Conservation (phyloP, 1,140 invertebrate species). For the Mamestra configurata region DNA sequence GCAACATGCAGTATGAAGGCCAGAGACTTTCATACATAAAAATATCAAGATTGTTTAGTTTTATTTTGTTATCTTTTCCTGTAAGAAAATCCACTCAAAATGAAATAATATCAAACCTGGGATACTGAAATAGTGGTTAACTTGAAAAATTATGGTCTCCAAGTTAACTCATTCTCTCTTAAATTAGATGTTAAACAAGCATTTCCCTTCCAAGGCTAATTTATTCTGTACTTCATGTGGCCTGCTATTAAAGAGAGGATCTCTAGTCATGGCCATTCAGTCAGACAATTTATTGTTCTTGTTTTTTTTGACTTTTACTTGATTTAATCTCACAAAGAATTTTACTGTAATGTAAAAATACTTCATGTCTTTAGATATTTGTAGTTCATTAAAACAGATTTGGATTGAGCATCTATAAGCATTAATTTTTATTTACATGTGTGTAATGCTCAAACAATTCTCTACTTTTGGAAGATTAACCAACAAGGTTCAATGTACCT, state of each 20-base stretch:
- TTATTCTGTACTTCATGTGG: neutral
- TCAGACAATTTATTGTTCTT: neutral
- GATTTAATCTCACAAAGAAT: neutral
- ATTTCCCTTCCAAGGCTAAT: conserved; percentile 3
- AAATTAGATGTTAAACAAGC: conserved; percentile 14
- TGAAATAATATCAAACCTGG: too few relatives aligned
- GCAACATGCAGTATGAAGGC: conserved; percentile 14
- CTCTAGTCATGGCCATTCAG: neutral
- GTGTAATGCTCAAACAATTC: too few relatives aligned
- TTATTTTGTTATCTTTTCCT: neutral
- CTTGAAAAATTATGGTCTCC: neutral
- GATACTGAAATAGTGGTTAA: too few relatives aligned
- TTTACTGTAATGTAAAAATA: neutral
- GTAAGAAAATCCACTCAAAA: neutral
- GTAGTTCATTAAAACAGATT: too few relatives aligned
- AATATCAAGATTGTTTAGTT: neutral
- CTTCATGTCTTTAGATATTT: neutral
- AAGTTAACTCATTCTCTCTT: neutral
- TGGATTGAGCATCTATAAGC: too few relatives aligned
- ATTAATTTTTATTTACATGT: too few relatives aligned
- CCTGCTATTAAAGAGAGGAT: neutral
- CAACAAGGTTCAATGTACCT: conserved; percentile 20
- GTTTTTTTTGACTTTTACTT: neutral
- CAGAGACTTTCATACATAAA: neutral
- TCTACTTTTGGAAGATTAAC: neutral